Percentiles rank a stretch among this genome's conserved stretches.
phyloP scores from a whole-genome alignment of 2,113 vertebrate species.

The Hydropotes inermis region DNA sequence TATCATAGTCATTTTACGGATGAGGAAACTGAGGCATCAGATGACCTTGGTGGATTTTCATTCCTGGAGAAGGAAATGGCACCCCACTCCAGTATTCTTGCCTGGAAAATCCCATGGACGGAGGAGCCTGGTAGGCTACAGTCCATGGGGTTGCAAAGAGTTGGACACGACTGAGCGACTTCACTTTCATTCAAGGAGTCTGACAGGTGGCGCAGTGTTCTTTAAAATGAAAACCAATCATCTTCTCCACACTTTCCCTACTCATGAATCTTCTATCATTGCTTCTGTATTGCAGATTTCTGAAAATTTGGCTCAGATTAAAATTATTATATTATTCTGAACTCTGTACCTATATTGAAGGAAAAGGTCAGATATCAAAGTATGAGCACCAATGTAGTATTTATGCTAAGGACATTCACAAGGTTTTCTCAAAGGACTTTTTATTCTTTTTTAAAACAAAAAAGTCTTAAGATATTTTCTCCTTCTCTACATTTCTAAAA shows the following conservation, averaged over 20 bases:
- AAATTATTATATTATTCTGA: not conserved
- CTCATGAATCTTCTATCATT: not conserved
- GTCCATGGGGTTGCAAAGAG: too few species aligned
- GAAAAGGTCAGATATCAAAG: not conserved
- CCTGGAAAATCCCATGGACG: too few species aligned
- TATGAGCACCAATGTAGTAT: not conserved
- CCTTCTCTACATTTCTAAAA: not conserved
- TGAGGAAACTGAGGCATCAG: not conserved
- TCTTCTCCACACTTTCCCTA: not conserved
- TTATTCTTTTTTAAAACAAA: not conserved
- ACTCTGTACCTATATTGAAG: not conserved
- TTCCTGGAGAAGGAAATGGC: too few species aligned
- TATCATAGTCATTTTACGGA: not conserved
- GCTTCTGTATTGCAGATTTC: not conserved
- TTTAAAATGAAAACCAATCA: not conserved
- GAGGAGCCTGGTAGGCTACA: too few species aligned
- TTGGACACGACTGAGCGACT: too few species aligned
- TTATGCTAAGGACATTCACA: not conserved
- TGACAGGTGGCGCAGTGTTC: not conserved
- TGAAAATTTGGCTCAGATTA: slow-evolving; percentile 12
- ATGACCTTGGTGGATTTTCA: not conserved
- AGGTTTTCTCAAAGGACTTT: not conserved
- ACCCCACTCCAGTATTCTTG: too few species aligned
- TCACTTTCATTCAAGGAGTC: not conserved
- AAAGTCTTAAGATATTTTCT: not conserved